Evolutionary conservation across 2,888 invertebrate genomes (phyloP).

Genomic region (Acleris cristana): DNA sequence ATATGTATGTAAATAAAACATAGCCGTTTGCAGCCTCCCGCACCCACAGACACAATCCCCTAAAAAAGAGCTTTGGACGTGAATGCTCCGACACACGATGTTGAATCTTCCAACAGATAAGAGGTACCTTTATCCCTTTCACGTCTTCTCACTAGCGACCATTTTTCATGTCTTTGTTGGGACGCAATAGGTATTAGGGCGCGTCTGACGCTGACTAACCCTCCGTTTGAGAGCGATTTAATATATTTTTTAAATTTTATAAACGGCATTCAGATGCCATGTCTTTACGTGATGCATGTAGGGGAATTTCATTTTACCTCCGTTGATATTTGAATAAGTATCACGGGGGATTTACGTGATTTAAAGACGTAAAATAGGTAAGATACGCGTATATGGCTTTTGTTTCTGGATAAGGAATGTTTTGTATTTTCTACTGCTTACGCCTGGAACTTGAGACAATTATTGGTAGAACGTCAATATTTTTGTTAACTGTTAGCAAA

Average conservation of each 20-base stretch:
- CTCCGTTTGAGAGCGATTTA: constrained; percentile 53
- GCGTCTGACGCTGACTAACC: constrained; percentile 58
- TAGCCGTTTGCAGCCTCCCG: constrained; percentile 9
- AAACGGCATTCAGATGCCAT: constrained; percentile 38
- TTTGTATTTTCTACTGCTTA: too few relatives aligned
- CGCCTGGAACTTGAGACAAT: too few relatives aligned
- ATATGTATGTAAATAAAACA: constrained; percentile 26
- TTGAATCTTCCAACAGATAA: constrained; percentile 72
- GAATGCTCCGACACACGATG: constrained; percentile 58
- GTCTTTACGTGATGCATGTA: constrained; percentile 10
- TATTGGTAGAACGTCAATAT: too few relatives aligned
- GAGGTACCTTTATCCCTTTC: constrained; percentile 75
- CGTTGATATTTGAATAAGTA: constrained; percentile 23
- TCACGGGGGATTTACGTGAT: constrained; percentile 17
- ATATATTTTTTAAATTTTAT: constrained; percentile 58
- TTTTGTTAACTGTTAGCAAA: too few relatives aligned
- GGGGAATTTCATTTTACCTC: constrained; percentile 26
- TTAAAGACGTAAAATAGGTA: constrained; percentile 6
- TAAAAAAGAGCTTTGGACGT: constrained; percentile 55
- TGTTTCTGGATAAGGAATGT: background rate
- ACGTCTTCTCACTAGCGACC: constrained; percentile 68
- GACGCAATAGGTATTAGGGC: constrained; percentile 70
- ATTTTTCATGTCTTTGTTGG: constrained; percentile 81
- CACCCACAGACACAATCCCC: constrained; percentile 35
- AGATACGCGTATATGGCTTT: background rate